phyloP scores from a whole-genome alignment of 2,888 invertebrate genomes.

The Dusona sp. region DNA sequence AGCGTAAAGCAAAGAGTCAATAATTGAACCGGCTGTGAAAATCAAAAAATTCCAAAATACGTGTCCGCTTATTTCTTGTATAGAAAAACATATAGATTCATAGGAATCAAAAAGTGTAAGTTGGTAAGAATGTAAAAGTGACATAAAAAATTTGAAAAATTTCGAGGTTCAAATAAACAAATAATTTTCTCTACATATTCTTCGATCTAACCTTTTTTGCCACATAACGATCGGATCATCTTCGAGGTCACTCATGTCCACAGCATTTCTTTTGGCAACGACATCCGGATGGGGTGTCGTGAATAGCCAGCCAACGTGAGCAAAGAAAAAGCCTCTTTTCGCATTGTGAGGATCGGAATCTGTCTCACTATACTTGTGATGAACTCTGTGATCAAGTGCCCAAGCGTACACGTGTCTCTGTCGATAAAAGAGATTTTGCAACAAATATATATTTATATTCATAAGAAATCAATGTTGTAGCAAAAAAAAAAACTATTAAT shows the following conservation, averaged over 20 bases:
- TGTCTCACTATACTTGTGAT: constrained; percentile 95
- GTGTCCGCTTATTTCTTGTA: no score
- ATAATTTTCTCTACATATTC: background rate
- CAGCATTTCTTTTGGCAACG: constrained; percentile 88
- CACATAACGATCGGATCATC: constrained; percentile 91
- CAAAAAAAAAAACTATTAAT: background rate
- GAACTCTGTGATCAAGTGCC: constrained; percentile 95
- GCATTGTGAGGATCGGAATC: constrained; percentile 95
- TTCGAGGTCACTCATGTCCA: constrained; percentile 90
- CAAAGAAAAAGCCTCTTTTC: constrained; percentile 94
- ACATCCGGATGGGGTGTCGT: constrained; percentile 93
- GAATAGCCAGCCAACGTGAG: constrained; percentile 97
- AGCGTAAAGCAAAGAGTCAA: no score
- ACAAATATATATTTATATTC: background rate
- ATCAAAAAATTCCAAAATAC: no score
- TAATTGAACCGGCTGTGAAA: no score
- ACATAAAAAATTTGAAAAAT: no score
- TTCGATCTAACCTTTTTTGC: constrained; percentile 87
- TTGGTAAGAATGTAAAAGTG: no score
- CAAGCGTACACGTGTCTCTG: constrained; percentile 94
- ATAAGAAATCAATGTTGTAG: background rate
- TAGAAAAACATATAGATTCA: no score
- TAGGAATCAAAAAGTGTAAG: no score
- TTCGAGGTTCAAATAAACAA: background rate
- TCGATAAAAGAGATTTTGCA: constrained; percentile 3